Evolutionary conservation across 2,113 vertebrate genomes (phyloP), one percentile per base, ranked within the genome.

Genomic region (Corvus moneduloides): DNA sequence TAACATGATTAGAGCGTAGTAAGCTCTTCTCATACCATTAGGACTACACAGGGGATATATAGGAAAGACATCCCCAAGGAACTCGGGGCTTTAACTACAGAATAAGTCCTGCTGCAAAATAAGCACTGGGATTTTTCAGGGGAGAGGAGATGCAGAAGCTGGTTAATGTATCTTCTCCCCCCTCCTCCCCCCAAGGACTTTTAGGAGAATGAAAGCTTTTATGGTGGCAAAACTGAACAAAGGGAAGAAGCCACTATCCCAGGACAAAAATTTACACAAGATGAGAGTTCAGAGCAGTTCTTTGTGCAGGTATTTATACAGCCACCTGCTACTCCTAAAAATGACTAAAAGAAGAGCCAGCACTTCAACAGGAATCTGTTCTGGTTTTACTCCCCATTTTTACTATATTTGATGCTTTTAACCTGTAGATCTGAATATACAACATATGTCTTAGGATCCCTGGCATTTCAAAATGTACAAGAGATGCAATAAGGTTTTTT

Each of bases 1-100:
- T 75, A 66, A 59, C 3, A 0, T 4, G 48, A 78, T 22, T 35
- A 22, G 23, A 54, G 68, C 0, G 0, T 4, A 51, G 33, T 33
- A 55, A 88, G 27, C 22, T 88, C 59, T 84, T 51, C 39, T 26
- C 39, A 28, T 90, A 54, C 20, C 43, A 58, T 49, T 28, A 67
- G 5, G 13, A 46, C 61, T 63, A 30, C n/a, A 49, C 24, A 30
- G 35, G 54, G 62, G 49, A 75, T 15, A 22, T 2, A 6, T 18
- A 56, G 52, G n/a, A 75, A 8, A 51, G 52, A 52, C 22, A 54
- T 28, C 3, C 3, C 33, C 33, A 48, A 35, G 67, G 48, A 80
- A 86, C 30, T 39, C 5, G 0, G 7, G 7, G 52, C 10, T 48
- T 66, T 76, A 81, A 92, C 84, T 20, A 72, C 39, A 68, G 54